A percentile compares a stretch with the other conserved stretches of the same genome.
Evolutionary conservation across 2,113 vertebrate species (phyloP).

Genomic region (Calonectris borealis): DNA sequence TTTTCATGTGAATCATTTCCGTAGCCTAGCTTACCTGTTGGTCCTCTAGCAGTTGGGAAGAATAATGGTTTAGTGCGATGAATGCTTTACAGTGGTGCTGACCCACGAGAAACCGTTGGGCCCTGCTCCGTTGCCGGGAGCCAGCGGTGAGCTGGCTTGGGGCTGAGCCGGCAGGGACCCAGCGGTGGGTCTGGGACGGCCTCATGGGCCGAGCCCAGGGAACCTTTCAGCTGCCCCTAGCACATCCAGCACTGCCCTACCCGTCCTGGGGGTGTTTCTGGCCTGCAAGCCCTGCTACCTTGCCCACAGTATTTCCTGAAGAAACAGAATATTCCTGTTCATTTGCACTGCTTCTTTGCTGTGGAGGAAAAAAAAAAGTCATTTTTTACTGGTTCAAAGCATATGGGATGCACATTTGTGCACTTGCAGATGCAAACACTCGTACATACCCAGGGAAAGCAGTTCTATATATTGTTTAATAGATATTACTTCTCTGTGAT

Average conservation of each 20-base stretch:
- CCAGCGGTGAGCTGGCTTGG: background rate
- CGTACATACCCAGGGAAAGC: background rate
- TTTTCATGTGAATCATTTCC: background rate
- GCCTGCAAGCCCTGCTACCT: background rate
- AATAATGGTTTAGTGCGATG: background rate
- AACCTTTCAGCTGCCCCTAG: background rate
- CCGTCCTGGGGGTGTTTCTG: background rate
- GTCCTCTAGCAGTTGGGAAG: background rate
- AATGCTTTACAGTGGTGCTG: background rate
- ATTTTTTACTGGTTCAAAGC: background rate
- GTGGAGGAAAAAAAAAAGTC: background rate
- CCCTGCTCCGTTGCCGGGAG: background rate
- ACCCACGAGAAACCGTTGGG: background rate
- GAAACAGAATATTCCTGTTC: background rate
- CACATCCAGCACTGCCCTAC: background rate
- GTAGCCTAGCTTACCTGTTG: background rate
- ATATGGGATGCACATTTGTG: background rate
- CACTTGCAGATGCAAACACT: background rate
- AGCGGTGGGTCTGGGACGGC: background rate
- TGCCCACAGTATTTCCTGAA: background rate
- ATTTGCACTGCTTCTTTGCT: background rate
- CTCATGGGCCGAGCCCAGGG: background rate
- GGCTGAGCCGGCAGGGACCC: background rate
- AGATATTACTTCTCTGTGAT: background rate
- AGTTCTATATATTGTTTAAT: background rate